Base-by-base conservation (phyloP, 1,140 invertebrate genomes). In the Varroa destructor region DNA sequence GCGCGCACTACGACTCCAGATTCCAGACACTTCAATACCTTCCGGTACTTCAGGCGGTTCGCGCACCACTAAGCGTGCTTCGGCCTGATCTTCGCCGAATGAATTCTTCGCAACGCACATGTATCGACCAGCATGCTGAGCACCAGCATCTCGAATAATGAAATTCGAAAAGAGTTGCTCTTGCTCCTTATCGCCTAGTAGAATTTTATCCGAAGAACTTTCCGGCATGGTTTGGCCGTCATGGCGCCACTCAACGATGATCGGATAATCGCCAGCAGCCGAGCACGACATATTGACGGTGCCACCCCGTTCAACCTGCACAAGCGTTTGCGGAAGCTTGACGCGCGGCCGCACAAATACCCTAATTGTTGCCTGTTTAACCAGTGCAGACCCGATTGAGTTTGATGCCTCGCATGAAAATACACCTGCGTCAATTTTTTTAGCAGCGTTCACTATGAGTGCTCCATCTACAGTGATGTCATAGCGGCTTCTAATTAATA, bases 141-240 rank as follows among this genome's bases (percentile, higher is more conserved):
- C 61, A 40, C 46, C 40, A 2, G 61, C 61, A 2, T 67, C 61
- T 14, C 61, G 61, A 67, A 67, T n/a, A 12, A 67, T 37, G 40
- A 67, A 8, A 37, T 67, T 67, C 46, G 61, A 67, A 37, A 67
- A 14, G 40, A 67, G 46, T 8, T 67, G 61, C 61, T 67, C 61
- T 37, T 43, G 40, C 37, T 67, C 40, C 36, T 67, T 67, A 40
- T 67, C 61, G 61, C 40, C 61, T 12, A 67, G 40, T 2, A 67
- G 61, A 40, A 67, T 67, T 67, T 67, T 67, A 46, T 67, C 61
- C 61, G 61, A 67, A 25, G 61, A 67, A 46, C 61, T 67, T 46
- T 67, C 61, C 40, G 61, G 61, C 46, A 67, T 2, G 40, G 46
- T 36, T 40, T 67, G 61, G 10, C 61, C 61, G 8, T 67, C 61